These are phyloP conservation scores for Motacilla tschutschensis DNA, from an alignment of 2,113 vertebrate species.

Conservation along the genomic window DNA sequence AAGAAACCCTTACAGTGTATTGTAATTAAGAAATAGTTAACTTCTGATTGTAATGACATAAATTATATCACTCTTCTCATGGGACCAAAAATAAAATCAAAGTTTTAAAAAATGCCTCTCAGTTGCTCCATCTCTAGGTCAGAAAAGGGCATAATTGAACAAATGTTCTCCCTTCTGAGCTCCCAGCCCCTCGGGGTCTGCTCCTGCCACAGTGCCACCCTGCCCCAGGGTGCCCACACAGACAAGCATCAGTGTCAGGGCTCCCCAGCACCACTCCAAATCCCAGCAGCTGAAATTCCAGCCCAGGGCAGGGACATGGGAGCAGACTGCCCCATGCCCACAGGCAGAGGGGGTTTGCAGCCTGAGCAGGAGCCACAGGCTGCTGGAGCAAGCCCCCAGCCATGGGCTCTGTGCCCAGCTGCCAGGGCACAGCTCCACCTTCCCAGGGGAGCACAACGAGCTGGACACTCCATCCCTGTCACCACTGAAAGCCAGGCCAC, in stretches of 20 bases:
- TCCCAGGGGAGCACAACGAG: not conserved
- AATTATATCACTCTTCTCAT: not conserved
- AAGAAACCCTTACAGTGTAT: not conserved
- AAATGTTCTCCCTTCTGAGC: not conserved
- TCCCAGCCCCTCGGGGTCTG: not conserved
- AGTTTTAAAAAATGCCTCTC: too few species aligned
- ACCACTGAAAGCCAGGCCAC: not conserved
- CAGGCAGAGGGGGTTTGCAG: not conserved
- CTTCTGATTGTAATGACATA: not conserved
- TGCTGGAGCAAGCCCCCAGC: not conserved
- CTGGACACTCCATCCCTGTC: not conserved
- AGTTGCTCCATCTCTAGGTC: not conserved
- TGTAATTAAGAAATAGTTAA: not conserved
- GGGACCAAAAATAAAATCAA: too few species aligned
- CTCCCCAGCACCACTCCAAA: not conserved
- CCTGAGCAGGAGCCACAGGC: fast-evolving
- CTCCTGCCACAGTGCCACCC: not conserved
- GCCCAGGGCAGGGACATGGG: not conserved
- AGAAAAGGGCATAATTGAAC: not conserved
- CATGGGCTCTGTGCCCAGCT: not conserved
- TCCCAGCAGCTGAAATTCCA: not conserved
- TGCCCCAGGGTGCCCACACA: not conserved
- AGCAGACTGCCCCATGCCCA: not conserved
- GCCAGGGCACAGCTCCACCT: not conserved
- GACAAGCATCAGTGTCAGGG: fast-evolving